These are phyloP conservation scores for Parnassius apollo DNA, from an alignment of 2,888 invertebrate species.

Conservation along the genomic window DNA sequence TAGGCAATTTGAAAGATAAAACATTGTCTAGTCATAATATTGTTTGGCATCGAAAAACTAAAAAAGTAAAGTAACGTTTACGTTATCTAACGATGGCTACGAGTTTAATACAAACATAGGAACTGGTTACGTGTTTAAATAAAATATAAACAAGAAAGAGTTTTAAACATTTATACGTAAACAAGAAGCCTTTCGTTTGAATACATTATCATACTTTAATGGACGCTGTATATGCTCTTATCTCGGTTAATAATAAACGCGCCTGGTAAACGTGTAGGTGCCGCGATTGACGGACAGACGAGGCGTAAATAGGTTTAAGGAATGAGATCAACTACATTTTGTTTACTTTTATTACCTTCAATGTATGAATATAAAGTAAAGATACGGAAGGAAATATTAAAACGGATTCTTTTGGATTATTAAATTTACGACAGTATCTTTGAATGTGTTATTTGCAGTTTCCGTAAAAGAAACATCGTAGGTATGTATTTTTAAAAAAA, in stretches of 20 bases:
- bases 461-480: too few species aligned
- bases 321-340: slow-evolving; percentile 22
- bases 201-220: slow-evolving; percentile 15
- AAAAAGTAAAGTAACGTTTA: slow-evolving; percentile 8
- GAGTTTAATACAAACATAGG: slow-evolving; percentile 12
- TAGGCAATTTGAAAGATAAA: slow-evolving; percentile 18
- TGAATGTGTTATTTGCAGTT: too few species aligned
- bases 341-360: too few species aligned
- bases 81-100: slow-evolving; percentile 10
- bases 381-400: too few species aligned
- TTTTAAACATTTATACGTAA: slow-evolving; percentile 8
- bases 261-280: slow-evolving; percentile 23
- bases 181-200: background rate
- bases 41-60: slow-evolving; percentile 2
- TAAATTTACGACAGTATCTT: too few species aligned
- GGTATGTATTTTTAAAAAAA: too few species aligned
- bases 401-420: too few species aligned
- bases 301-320: slow-evolving; percentile 22
- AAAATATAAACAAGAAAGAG: slow-evolving; percentile 11
- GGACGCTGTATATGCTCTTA: slow-evolving; percentile 31
- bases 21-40: background rate
- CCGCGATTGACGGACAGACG: slow-evolving; percentile 13
- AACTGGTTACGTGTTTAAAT: slow-evolving; percentile 10
- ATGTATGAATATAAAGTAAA: too few species aligned
- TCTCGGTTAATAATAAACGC: slow-evolving; percentile 38